These are phyloP conservation scores for Leucozona laternaria DNA, from an alignment of 2,888 invertebrate genomes.

Conservation along the genomic window DNA sequence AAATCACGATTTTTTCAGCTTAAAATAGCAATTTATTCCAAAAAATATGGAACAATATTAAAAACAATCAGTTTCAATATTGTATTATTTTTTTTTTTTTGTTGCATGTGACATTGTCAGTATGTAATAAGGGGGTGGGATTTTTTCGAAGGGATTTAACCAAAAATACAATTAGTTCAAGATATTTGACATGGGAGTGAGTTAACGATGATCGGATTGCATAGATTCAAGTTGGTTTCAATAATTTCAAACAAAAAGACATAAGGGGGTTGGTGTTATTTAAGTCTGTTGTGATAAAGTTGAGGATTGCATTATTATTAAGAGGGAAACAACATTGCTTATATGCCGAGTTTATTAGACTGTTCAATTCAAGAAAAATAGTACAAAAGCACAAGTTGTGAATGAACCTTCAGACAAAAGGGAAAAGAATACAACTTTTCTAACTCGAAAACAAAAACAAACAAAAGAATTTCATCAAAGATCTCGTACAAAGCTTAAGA, in stretches of 20 bases:
- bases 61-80: constrained; percentile 4
- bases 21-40: constrained; percentile 50
- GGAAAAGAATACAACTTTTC: too few species aligned
- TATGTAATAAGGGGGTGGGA: constrained; percentile 7
- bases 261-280: neutral
- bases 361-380: too few species aligned
- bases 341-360: too few species aligned
- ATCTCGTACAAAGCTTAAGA: too few species aligned
- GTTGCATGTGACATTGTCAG: constrained; percentile 9
- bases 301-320: neutral
- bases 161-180: constrained; percentile 61
- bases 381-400: too few species aligned
- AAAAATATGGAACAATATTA: constrained; percentile 52
- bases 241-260: constrained; percentile 6
- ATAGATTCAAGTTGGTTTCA: constrained; percentile 50
- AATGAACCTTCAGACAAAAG: too few species aligned
- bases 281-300: neutral
- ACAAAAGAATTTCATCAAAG: too few species aligned
- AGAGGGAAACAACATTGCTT: neutral
- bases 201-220: constrained; percentile 72
- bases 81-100: neutral
- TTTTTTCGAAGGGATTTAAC: constrained; percentile 25
- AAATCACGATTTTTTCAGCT: constrained; percentile 19
- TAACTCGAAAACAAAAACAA: too few species aligned
- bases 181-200: constrained; percentile 73